Conservation (phyloP, 2,797 vertebrate genomes). For the Sorex maritimensis region DNA sequence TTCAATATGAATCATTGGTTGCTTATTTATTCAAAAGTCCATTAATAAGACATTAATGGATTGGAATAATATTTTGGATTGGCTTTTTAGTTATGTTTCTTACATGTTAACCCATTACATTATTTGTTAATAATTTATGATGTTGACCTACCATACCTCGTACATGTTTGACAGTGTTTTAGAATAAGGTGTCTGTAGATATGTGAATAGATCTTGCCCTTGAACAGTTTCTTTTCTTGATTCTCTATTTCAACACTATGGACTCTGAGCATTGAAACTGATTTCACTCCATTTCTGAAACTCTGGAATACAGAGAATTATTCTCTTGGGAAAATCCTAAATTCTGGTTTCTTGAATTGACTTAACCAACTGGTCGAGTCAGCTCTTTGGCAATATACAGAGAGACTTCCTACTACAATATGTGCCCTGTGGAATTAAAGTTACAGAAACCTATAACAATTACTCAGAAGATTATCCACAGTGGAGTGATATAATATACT, state of each 20-base stretch:
- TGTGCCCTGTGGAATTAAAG: not conserved
- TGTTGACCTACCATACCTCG: not conserved
- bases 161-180: not conserved
- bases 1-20: not conserved
- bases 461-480: not conserved
- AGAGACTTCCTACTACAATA: not conserved
- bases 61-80: not conserved
- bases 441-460: not conserved
- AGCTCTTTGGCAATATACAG: slow-evolving; percentile 9
- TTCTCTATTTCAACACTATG: not conserved
- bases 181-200: not conserved
- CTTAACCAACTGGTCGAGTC: slow-evolving; percentile 15
- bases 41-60: not conserved
- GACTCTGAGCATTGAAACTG: not conserved
- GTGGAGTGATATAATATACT: not conserved
- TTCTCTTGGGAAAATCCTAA: slow-evolving; percentile 1
- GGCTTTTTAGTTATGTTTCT: not conserved
- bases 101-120: not conserved
- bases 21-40: slow-evolving; percentile 4
- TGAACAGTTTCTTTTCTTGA: not conserved
- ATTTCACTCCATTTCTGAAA: not conserved
- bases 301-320: not conserved
- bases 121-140: slow-evolving; percentile 17
- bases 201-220: not conserved
- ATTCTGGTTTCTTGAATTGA: slow-evolving; percentile 41